phyloP scores from a whole-genome alignment of 2,888 invertebrate species.

The Anaspis maculata region DNA sequence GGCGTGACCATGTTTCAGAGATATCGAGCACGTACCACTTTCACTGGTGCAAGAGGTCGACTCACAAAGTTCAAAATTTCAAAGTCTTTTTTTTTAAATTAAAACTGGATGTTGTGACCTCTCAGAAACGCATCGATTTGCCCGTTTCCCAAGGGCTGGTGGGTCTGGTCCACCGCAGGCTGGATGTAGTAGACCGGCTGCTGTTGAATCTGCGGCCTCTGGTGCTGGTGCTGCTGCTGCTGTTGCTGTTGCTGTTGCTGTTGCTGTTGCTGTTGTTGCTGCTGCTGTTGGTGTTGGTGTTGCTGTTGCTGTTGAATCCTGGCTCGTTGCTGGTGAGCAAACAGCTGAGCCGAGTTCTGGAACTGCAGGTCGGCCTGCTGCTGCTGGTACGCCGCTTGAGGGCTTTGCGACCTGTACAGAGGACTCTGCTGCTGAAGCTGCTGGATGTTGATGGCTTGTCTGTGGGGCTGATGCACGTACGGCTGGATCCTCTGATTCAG shows the following conservation, averaged over 20 bases:
- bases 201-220: too few species aligned
- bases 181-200: conserved; percentile 54
- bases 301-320: conserved; percentile 36
- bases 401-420: conserved; percentile 41
- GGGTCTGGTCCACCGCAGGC: conserved; percentile 35
- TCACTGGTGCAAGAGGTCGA: conserved; percentile 21
- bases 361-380: conserved; percentile 58
- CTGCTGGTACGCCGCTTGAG: conserved; percentile 47
- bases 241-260: conserved; percentile 29
- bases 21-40: conserved; percentile 19
- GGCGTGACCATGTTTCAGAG: conserved; percentile 21
- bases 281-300: conserved; percentile 37
- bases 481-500: conserved; percentile 68
- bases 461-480: conserved; percentile 53
- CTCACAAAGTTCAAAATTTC: conserved; percentile 10
- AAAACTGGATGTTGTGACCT: conserved; percentile 60
- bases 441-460: conserved; percentile 48
- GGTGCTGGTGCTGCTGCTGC: too few species aligned
- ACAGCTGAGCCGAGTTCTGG: conserved; percentile 48
- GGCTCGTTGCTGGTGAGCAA: conserved; percentile 43
- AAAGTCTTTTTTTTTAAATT: conserved; percentile 29
- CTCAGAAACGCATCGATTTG: conserved; percentile 76
- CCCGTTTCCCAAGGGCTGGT: conserved; percentile 47
- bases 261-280: conserved; percentile 35
- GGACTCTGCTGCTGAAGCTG: conserved; percentile 50